Conservation (phyloP, 2,797 vertebrate species). For the Todus mexicanus region DNA sequence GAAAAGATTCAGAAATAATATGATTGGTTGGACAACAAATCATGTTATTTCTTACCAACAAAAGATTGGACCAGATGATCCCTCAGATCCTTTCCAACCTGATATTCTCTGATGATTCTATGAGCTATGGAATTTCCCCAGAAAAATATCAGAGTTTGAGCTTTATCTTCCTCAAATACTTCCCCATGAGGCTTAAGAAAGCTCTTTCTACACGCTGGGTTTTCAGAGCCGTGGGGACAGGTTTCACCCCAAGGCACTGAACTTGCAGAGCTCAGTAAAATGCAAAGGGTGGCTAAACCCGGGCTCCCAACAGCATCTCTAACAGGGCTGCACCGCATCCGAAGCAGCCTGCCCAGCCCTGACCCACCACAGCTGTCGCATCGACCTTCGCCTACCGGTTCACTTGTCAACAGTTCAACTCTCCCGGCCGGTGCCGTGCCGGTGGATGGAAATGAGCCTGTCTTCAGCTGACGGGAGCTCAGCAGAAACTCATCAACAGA, state of each 20-base stretch:
- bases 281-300: not conserved
- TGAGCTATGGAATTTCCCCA: not conserved
- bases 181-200: not conserved
- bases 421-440: not conserved
- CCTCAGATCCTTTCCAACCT: too few species aligned
- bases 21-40: too few species aligned
- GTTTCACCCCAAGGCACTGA: not conserved
- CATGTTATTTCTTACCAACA: too few species aligned
- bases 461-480: not conserved
- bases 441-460: not conserved
- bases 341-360: fast-evolving
- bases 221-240: not conserved
- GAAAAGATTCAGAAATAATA: not conserved
- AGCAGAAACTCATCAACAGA: slow-evolving; percentile 8
- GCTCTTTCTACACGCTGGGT: not conserved
- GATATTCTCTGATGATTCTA: too few species aligned
- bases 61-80: too few species aligned
- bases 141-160: not conserved
- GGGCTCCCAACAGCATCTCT: not conserved
- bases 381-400: not conserved
- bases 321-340: fast-evolving
- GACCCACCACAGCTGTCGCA: not conserved
- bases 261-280: not conserved
- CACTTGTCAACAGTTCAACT: not conserved
- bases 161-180: not conserved